Base-by-base conservation (phyloP, 2,888 invertebrate genomes). In the Drosophila tanythrix region DNA sequence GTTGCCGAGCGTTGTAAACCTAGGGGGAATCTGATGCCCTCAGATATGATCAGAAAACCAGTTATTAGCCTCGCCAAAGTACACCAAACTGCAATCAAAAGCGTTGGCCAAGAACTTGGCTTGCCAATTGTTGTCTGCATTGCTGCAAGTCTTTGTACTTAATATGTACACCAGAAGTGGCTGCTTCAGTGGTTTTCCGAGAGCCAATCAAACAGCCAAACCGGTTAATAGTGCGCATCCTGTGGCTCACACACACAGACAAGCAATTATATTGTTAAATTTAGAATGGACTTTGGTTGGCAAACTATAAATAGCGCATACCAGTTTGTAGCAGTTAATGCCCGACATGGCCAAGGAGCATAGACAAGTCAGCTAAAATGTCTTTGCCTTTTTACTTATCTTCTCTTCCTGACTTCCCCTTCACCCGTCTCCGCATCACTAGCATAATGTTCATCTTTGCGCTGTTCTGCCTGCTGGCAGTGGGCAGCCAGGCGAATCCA, bases 221-320 rank as follows among this genome's bases (percentile, higher is more conserved):
- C 86, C 89, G 86, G 86, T 87, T 87, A 77, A 88, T 85, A 76
- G 86, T 70, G 53, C 68, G 74, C 84, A 86, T 88, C 84, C 84
- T 84, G 85, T 74, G 71, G 52, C 58, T 56, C 65, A 63, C 58
- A 59, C 68, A 80, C 48, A 64, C 63, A 72, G 25, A 53, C n/a
- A 21, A 15, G 74, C 62, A 71, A 65, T 72, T 79, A 66, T 84
- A 79, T 79, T 72, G 73, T 80, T 86, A 86, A 86, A 86, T 86
- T 86, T 88, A 86, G 85, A 86, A 88, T 88, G 87, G 83, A 82
- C 88, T 86, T 86, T 86, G 89, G 76, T 62, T 80, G 64, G 69
- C 55, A 50, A 70, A 71, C 85, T 86, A 86, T 74, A 86, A 86
- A 86, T 86, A 86, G 69, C 56, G n/a, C 59, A 76, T 74, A 72